A percentile compares a stretch with the other conserved stretches of the same genome.
These are phyloP conservation scores for Lanistes nyassanus DNA, from an alignment of 1,140 invertebrate species.

Conservation along the genomic window DNA sequence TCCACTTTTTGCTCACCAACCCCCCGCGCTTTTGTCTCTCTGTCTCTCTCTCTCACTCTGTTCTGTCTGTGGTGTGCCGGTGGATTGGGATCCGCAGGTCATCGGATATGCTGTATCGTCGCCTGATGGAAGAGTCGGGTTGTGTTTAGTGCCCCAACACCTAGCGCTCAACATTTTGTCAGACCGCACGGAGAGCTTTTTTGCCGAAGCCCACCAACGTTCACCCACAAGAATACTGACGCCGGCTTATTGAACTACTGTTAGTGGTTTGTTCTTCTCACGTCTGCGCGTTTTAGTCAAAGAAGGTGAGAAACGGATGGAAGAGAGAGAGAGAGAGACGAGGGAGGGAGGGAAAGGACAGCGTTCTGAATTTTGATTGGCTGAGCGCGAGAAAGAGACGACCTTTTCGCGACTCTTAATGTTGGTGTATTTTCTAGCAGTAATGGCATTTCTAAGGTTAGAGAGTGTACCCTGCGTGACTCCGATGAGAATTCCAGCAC, in stretches of 20 bases:
- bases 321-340: background rate
- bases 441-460: background rate
- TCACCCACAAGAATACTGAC: too few species aligned
- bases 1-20: background rate
- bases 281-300: background rate
- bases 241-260: background rate
- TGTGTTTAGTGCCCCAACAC: background rate
- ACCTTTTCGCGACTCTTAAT: too few species aligned
- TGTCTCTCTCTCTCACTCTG: background rate
- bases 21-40: background rate
- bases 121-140: background rate
- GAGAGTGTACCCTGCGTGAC: too few species aligned
- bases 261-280: background rate
- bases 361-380: too few species aligned
- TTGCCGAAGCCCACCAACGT: too few species aligned
- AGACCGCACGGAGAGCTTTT: too few species aligned
- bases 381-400: background rate
- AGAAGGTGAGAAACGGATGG: background rate
- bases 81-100: too few species aligned
- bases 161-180: too few species aligned
- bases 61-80: too few species aligned
- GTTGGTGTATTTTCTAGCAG: background rate
- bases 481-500: too few species aligned
- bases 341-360: conserved; percentile 9
- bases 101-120: background rate